A percentile compares a stretch with the other conserved stretches of the same genome.
Conservation (phyloP, 1,140 invertebrate species). For the Leptonema lineaticorne region DNA sequence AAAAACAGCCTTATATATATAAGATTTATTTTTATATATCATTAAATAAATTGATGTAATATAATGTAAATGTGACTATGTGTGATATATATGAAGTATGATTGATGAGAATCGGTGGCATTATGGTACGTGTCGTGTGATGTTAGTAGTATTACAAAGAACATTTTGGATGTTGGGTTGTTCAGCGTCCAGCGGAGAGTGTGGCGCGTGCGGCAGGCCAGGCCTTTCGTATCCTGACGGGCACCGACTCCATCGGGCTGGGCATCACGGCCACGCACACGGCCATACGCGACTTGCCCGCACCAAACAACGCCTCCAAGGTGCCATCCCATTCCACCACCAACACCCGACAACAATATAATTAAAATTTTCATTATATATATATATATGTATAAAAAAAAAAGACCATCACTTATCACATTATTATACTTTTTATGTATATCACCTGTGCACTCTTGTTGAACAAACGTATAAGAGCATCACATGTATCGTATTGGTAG, state of each 20-base stretch:
- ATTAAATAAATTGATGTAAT: too few species aligned
- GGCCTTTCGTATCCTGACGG: conserved; percentile 74
- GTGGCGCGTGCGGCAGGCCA: conserved; percentile 73
- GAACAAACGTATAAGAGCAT: too few species aligned
- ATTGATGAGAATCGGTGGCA: not conserved
- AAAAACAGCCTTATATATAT: too few species aligned
- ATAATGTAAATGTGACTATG: not conserved
- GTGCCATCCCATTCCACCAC: conserved; percentile 14
- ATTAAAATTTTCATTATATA: too few species aligned
- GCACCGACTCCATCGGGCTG: conserved; percentile 72
- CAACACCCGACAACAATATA: conserved; percentile 15
- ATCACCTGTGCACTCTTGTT: too few species aligned
- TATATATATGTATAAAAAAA: too few species aligned
- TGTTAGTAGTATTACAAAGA: not conserved
- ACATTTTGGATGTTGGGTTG: conserved; percentile 34
- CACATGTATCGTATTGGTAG: too few species aligned
- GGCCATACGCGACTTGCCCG: conserved; percentile 56
- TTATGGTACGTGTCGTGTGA: not conserved
- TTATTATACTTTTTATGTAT: too few species aligned
- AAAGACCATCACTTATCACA: too few species aligned
- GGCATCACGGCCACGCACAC: conserved; percentile 66
- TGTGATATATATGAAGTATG: not conserved
- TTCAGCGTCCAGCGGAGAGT: conserved; percentile 72
- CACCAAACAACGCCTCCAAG: conserved; percentile 54
- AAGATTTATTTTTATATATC: too few species aligned